phyloP scores from a whole-genome alignment of 2,797 vertebrate genomes.

The Carcharodon carcharias region DNA sequence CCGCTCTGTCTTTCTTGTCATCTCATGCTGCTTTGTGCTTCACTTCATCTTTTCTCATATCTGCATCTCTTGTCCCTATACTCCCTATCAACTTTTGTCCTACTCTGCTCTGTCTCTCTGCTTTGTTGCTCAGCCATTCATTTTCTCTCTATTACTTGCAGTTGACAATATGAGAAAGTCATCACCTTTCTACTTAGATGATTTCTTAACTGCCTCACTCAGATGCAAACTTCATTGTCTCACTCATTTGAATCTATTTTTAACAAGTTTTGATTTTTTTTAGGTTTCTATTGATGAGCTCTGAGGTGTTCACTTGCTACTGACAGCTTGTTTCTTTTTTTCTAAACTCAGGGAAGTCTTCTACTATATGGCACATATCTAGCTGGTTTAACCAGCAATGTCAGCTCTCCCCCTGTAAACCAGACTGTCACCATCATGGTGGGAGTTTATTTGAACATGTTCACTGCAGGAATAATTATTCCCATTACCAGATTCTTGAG shows the following conservation, averaged over 20 bases:
- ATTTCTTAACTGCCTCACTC: neutral
- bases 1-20: neutral
- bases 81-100: neutral
- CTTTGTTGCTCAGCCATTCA: neutral
- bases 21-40: neutral
- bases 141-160: neutral
- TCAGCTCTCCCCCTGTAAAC: slow-evolving; percentile 91
- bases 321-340: neutral
- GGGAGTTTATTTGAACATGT: slow-evolving; percentile 69
- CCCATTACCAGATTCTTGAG: slow-evolving; percentile 72
- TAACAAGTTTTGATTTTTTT: neutral
- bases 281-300: too few relatives aligned
- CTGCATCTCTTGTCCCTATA: neutral
- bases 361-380: slow-evolving; percentile 84
- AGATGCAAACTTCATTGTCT: neutral
- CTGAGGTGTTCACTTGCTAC: neutral
- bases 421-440: slow-evolving; percentile 88
- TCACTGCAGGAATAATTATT: slow-evolving; percentile 63
- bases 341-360: slow-evolving; percentile 65
- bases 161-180: neutral
- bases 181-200: neutral
- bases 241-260: neutral
- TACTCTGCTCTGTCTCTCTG: neutral
- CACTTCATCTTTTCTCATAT: neutral
- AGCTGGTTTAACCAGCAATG: slow-evolving; percentile 81